Evolutionary conservation across 2,797 vertebrate genomes (phyloP), one percentile per base, ranked within the genome.

Genomic region (Neomorphus geoffroyi): DNA sequence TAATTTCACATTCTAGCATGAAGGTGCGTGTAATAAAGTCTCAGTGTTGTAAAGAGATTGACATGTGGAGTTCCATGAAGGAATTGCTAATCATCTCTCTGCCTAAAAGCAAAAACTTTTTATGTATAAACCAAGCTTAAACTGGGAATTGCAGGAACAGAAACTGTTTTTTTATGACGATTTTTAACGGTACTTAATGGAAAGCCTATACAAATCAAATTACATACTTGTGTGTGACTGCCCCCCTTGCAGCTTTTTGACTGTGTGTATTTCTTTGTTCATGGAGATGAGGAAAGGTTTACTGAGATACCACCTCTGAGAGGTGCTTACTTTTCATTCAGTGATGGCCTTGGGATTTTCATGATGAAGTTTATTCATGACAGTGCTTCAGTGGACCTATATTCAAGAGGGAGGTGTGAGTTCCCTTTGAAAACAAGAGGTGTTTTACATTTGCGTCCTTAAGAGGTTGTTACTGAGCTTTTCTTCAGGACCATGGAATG

Each of bases 301-400:
- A 45, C 62, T 72, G 51, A 72, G 19, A 9, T 18, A 5, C 50
- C 41, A 19, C 53, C 82, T 87, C 72, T 96, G 73, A 81, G 93
- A 82, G 54, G 61, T 48, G 24, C 77, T 86, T 92, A 50, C 74
- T 94, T n/a, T 88, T 96, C 72, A 13, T 70, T 54, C 84, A 91
- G 58, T 56, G 16, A 1, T 6, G 1, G 56, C 86, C 71, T 88
- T 90, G 64, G 71, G 51, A 48, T 69, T 92, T 48, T 58, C 43
- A 77, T 46, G 77, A 33, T 1, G 37, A 61, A 64, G 64, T 64
- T 70, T 56, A 69, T 61, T 93, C 43, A 71, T 45, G 30, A 23
- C 95, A 86, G 56, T 71, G 67, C 54, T 73, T 60, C 73, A 48
- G 39, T 27, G 56, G 53, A 41, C 66, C 85, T 51, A 18, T 53